phyloP scores from a whole-genome alignment of 2,888 invertebrate genomes.

The Cephalotes varians region DNA sequence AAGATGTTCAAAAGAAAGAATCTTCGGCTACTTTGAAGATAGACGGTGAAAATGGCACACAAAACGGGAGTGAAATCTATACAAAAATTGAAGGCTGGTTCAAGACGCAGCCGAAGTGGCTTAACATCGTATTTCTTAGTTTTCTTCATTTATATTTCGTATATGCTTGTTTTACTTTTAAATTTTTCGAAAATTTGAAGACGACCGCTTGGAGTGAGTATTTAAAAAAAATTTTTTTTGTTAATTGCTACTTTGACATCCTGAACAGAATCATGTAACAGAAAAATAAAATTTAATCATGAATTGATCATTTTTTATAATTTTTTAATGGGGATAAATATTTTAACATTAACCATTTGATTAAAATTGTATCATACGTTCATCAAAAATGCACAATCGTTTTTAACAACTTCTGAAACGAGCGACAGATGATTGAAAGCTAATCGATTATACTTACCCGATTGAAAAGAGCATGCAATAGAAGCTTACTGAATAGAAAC shows the following conservation, averaged over 20 bases:
- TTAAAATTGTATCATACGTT: not conserved
- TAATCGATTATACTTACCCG: not conserved
- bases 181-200: not conserved
- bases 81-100: not conserved
- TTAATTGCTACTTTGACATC: not conserved
- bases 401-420: not conserved
- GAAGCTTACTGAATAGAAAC: not conserved
- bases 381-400: not conserved
- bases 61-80: not conserved
- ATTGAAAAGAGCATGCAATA: not conserved
- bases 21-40: not conserved
- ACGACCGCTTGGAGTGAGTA: constrained; percentile 23
- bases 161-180: constrained; percentile 7
- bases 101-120: not conserved
- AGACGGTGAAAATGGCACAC: not conserved
- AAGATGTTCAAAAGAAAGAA: not conserved
- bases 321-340: not conserved
- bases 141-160: not conserved
- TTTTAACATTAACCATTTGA: not conserved
- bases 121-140: not conserved
- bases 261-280: not conserved
- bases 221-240: not conserved
- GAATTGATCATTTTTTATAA: not conserved
- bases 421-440: not conserved
- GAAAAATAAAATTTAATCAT: not conserved